These are phyloP conservation scores for Tiaroga cobitis DNA, from an alignment of 2,797 vertebrate genomes.

Conservation along the genomic window DNA sequence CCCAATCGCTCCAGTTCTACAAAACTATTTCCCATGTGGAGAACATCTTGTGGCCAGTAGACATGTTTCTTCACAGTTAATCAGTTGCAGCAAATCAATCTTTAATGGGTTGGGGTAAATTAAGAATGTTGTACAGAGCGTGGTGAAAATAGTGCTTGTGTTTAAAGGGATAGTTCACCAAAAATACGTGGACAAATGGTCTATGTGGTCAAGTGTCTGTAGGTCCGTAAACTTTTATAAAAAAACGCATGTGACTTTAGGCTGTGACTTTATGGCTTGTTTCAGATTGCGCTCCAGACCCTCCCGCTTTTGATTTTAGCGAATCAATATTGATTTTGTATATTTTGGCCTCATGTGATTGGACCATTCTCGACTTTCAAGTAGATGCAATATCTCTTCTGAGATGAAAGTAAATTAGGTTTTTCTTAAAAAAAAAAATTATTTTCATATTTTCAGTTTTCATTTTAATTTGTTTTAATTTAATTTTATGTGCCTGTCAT, in stretches of 20 bases:
- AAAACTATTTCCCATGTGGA: background rate
- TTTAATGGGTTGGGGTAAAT: constrained; percentile 29
- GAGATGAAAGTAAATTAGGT: no score
- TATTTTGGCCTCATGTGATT: no score
- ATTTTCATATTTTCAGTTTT: background rate
- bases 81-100: constrained; percentile 46
- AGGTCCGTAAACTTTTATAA: no score
- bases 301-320: no score
- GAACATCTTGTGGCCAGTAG: background rate
- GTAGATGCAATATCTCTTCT: no score
- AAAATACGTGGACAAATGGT: background rate
- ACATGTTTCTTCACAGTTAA: constrained; percentile 23
- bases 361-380: no score
- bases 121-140: background rate
- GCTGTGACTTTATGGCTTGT: no score
- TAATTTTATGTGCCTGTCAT: background rate
- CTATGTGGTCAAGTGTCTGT: no score
- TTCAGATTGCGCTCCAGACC: no score
- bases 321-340: no score
- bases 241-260: no score
- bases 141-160: background rate
- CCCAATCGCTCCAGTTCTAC: background rate
- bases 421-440: background rate
- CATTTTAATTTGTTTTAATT: background rate
- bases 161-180: background rate